A percentile compares a stretch with the other conserved stretches of the same genome.
These are phyloP conservation scores for Periophthalmodon schlosseri DNA, from an alignment of 2,113 vertebrate species.

Conservation along the genomic window DNA sequence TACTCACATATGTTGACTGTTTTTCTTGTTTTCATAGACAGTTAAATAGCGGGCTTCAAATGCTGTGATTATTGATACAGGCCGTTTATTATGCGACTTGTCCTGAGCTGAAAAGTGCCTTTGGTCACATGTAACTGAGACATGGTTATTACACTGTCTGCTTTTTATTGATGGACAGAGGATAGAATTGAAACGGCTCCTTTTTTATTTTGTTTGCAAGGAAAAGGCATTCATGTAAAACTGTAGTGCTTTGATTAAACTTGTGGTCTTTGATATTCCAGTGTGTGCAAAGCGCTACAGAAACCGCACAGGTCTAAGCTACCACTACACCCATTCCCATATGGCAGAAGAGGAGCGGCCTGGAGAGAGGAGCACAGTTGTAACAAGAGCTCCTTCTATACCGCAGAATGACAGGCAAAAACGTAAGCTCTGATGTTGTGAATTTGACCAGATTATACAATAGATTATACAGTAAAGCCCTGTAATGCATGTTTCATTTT, in stretches of 20 bases:
- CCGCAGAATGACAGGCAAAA: constrained; percentile 89
- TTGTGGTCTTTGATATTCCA: constrained; percentile 55
- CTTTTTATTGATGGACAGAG: constrained; percentile 32
- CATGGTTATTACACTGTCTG: constrained; percentile 41
- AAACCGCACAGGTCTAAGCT: constrained; percentile 94
- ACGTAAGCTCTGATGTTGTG: constrained; percentile 75
- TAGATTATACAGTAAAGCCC: background rate
- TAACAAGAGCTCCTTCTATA: constrained; percentile 75
- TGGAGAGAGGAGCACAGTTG: constrained; percentile 85
- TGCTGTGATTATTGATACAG: constrained; percentile 32
- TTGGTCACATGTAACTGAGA: constrained; percentile 28
- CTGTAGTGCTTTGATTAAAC: constrained; percentile 6
- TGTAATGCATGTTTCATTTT: background rate
- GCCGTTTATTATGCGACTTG: constrained; percentile 25
- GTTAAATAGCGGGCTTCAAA: constrained; percentile 19
- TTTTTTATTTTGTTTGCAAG: background rate
- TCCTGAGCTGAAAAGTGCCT: constrained; percentile 30
- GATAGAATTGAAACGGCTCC: constrained; percentile 9
- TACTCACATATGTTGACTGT: constrained; percentile 62
- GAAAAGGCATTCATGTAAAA: background rate
- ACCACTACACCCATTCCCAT: constrained; percentile 94
- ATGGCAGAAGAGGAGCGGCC: constrained; percentile 87
- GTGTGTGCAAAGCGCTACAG: constrained; percentile 96
- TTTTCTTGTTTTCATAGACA: constrained; percentile 38
- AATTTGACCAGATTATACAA: background rate